Conservation (phyloP, 2,888 invertebrate genomes). For the Bellardia pandia region DNA sequence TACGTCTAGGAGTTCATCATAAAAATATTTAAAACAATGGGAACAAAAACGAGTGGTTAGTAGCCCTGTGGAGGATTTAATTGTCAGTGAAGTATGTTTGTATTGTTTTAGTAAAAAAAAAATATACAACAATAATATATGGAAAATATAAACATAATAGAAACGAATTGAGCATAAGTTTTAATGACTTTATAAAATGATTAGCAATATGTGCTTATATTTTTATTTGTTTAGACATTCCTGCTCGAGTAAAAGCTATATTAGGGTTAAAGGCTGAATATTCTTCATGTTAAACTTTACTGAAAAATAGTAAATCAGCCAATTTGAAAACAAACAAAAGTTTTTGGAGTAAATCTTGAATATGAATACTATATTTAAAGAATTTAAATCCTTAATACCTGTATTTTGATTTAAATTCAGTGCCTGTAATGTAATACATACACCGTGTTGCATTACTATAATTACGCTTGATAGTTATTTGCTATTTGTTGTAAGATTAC, state of each 20-base stretch:
- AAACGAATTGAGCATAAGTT: constrained; percentile 52
- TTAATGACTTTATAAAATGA: constrained; percentile 52
- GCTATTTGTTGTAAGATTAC: no score
- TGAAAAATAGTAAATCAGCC: no score
- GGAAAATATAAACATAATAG: background rate
- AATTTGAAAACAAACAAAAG: no score
- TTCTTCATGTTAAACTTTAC: no score
- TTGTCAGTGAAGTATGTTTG: constrained; percentile 68
- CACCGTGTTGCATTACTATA: no score
- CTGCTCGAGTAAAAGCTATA: background rate
- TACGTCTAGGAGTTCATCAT: constrained; percentile 24
- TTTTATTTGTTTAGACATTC: background rate
- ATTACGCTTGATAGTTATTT: no score
- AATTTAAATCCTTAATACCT: no score
- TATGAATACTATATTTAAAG: no score
- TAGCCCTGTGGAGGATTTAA: constrained; percentile 66
- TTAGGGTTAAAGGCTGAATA: background rate
- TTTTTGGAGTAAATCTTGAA: no score
- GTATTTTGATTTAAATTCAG: no score
- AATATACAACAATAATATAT: constrained; percentile 23
- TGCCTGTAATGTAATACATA: no score
- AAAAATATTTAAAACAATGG: constrained; percentile 28
- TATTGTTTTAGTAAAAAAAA: constrained; percentile 64
- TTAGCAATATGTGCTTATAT: constrained; percentile 21
- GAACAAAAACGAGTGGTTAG: constrained; percentile 32